These are phyloP conservation scores for Neogobius melanostomus DNA, from an alignment of 2,113 vertebrate species.

Conservation along the genomic window DNA sequence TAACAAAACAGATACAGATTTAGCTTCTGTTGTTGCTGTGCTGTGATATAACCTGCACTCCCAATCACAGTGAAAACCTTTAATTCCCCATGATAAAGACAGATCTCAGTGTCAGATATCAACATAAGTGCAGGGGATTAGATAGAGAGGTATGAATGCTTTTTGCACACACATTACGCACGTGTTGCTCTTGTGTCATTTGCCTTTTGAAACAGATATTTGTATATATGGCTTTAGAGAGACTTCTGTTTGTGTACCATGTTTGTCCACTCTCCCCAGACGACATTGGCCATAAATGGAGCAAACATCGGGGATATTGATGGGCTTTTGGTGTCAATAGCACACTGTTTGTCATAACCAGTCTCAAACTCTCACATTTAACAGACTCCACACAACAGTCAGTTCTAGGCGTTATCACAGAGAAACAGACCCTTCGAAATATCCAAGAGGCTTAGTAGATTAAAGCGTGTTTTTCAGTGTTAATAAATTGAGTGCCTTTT, in stretches of 20 bases:
- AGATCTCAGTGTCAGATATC: no score
- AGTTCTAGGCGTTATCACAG: conserved; percentile 52
- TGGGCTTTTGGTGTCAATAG: conserved; percentile 11
- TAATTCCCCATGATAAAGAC: no score
- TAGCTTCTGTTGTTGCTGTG: no score
- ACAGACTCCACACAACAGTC: conserved; percentile 32
- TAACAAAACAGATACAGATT: no score
- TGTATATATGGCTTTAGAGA: not conserved
- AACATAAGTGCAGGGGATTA: no score
- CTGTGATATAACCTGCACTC: no score
- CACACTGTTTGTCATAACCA: conserved; percentile 14
- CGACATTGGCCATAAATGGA: conserved; percentile 24
- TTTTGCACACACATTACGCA: not conserved
- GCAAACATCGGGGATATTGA: conserved; percentile 26
- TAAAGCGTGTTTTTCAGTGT: conserved; percentile 53
- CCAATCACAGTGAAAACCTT: no score
- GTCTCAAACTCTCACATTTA: conserved; percentile 8
- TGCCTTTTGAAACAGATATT: not conserved
- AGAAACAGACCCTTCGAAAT: conserved; percentile 57
- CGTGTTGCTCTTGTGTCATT: not conserved
- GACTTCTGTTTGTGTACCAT: not conserved
- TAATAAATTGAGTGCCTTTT: conserved; percentile 26
- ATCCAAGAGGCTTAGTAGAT: conserved; percentile 63
- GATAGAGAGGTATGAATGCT: no score
- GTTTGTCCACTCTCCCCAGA: not conserved